Evolutionary conservation across 2,113 vertebrate genomes (phyloP).

Genomic region (Phrynosoma blainvillii): DNA sequence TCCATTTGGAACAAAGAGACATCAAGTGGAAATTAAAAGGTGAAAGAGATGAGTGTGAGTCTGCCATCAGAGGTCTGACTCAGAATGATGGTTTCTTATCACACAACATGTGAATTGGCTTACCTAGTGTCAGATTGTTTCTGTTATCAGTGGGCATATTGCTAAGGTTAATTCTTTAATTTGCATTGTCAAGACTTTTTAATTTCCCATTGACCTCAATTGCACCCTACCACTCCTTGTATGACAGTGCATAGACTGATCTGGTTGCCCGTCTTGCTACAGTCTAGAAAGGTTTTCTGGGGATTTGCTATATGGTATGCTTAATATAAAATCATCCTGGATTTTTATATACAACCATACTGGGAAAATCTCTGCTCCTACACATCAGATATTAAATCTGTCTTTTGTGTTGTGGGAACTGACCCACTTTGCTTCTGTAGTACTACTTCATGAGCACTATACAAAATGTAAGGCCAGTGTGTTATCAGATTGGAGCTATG

Average conservation of each 20-base stretch:
- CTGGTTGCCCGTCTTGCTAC: not conserved
- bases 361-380: not conserved
- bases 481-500: conserved; percentile 71
- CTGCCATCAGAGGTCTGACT: not conserved
- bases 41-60: too few species aligned
- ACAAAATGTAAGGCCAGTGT: conserved; percentile 67
- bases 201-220: too few species aligned
- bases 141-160: not conserved
- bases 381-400: not conserved
- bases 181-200: not conserved
- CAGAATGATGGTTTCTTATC: not conserved
- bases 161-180: not conserved
- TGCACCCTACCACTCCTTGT: too few species aligned
- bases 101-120: not conserved
- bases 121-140: not conserved
- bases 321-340: not conserved
- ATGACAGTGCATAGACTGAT: not conserved
- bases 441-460: conserved; percentile 60
- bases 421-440: conserved; percentile 42
- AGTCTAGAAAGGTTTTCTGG: not conserved
- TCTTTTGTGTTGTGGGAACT: conserved; percentile 27
- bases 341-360: not conserved
- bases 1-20: not conserved
- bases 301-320: not conserved
- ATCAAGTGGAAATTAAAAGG: not conserved